phyloP scores from a whole-genome alignment of 2,888 invertebrate genomes.

The Exocentrus adspersus region DNA sequence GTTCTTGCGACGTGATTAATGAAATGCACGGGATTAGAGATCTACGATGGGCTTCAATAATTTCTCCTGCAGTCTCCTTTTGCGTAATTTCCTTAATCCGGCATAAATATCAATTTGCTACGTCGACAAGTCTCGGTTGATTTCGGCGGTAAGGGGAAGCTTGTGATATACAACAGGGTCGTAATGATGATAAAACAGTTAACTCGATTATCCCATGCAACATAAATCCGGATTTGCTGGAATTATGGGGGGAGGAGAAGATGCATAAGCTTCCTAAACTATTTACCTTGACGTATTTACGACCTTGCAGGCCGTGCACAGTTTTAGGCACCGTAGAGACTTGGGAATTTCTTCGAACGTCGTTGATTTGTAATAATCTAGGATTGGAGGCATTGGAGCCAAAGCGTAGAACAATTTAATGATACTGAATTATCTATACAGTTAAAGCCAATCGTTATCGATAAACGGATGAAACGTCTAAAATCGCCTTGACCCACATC shows the following conservation, averaged over 20 bases:
- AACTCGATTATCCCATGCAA: background rate
- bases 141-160: background rate
- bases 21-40: too few relatives aligned
- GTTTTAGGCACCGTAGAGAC: too few relatives aligned
- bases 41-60: too few relatives aligned
- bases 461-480: background rate
- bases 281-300: background rate
- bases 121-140: background rate
- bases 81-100: background rate
- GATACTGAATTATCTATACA: too few relatives aligned
- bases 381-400: too few relatives aligned
- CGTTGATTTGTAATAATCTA: too few relatives aligned
- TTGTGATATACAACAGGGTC: background rate
- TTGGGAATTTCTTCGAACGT: too few relatives aligned
- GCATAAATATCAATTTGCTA: background rate
- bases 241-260: background rate
- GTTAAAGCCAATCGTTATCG: too few relatives aligned
- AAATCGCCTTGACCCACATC: background rate
- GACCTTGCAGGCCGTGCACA: too few relatives aligned
- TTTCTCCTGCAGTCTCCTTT: too few relatives aligned
- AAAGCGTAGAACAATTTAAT: too few relatives aligned
- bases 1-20: too few relatives aligned
- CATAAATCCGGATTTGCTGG: background rate
- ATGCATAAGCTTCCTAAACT: background rate
- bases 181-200: background rate